Conservation (phyloP, 2,797 vertebrate genomes). For the Capromys pilorides region DNA sequence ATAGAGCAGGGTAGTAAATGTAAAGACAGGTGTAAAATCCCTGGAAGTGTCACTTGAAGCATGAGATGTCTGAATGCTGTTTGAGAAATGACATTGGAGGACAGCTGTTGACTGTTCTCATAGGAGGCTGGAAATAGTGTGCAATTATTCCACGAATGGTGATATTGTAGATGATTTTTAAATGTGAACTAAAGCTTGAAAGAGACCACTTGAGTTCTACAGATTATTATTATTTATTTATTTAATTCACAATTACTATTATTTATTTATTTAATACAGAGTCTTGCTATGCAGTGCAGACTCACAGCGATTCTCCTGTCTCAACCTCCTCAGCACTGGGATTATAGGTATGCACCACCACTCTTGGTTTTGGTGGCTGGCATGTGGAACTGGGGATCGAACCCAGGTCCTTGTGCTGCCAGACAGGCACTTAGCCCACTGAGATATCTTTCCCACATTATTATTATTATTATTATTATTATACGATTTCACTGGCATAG, state of each 20-base stretch:
- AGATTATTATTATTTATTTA: neutral
- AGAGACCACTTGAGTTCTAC: neutral
- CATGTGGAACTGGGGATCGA: too few species aligned
- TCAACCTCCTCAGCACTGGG: too few species aligned
- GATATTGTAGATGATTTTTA: neutral
- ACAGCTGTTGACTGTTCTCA: neutral
- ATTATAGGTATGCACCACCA: too few species aligned
- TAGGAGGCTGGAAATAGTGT: neutral
- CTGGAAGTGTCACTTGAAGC: neutral
- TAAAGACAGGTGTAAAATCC: neutral
- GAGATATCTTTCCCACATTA: too few species aligned
- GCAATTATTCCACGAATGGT: neutral
- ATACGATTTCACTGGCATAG: neutral
- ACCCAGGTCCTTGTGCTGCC: neutral
- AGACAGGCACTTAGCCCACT: too few species aligned
- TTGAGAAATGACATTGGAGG: neutral
- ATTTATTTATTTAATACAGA: too few species aligned
- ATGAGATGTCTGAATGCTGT: neutral
- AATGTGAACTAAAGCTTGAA: constrained; percentile 40
- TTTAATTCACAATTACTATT: neutral
- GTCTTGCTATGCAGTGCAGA: too few species aligned
- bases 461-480: neutral
- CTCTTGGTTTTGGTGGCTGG: too few species aligned
- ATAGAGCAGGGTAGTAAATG: neutral
- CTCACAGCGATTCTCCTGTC: too few species aligned